Conservation (phyloP, 2,113 vertebrate species). For the Ancistrus triradiatus region DNA sequence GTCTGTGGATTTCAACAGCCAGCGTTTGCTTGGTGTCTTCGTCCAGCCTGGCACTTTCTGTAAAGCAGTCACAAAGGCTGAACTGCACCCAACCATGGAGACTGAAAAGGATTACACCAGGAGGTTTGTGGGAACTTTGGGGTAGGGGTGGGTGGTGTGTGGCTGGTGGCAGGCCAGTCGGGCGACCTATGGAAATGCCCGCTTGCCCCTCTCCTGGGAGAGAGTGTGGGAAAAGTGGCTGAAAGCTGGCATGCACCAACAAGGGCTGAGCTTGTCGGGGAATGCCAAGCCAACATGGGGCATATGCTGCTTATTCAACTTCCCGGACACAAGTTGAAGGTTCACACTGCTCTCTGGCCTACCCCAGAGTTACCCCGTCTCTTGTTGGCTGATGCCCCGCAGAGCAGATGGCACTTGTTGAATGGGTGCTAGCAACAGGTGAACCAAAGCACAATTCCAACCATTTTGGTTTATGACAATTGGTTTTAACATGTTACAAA, state of each 20-base stretch:
- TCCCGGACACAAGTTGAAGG: slow-evolving; percentile 26
- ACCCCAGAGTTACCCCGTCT: slow-evolving; percentile 33
- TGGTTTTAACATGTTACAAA: background rate
- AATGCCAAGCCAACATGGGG: slow-evolving; percentile 42
- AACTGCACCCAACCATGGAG: slow-evolving; percentile 38
- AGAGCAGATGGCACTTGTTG: slow-evolving; percentile 34
- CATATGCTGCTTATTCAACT: slow-evolving; percentile 48
- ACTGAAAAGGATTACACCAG: slow-evolving; percentile 48
- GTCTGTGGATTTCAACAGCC: slow-evolving; percentile 29
- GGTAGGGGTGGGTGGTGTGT: too few relatives aligned
- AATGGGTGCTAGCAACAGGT: slow-evolving; percentile 25
- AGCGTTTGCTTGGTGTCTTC: slow-evolving; percentile 21
- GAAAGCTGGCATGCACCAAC: slow-evolving; percentile 40
- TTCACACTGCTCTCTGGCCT: slow-evolving; percentile 31
- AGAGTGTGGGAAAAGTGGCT: slow-evolving; percentile 47
- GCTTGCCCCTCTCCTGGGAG: slow-evolving; percentile 36
- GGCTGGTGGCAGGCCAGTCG: slow-evolving; percentile 37
- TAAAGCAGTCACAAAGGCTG: slow-evolving; percentile 40
- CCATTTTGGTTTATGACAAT: background rate
- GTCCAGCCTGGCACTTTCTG: slow-evolving; percentile 31
- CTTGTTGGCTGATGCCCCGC: background rate
- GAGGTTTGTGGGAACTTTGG: slow-evolving; percentile 32
- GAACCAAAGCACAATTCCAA: background rate
- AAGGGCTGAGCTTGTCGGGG: slow-evolving; percentile 36
- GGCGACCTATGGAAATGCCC: slow-evolving; percentile 46